phyloP scores from a whole-genome alignment of 2,888 invertebrate genomes.

The Arctia plantaginis region DNA sequence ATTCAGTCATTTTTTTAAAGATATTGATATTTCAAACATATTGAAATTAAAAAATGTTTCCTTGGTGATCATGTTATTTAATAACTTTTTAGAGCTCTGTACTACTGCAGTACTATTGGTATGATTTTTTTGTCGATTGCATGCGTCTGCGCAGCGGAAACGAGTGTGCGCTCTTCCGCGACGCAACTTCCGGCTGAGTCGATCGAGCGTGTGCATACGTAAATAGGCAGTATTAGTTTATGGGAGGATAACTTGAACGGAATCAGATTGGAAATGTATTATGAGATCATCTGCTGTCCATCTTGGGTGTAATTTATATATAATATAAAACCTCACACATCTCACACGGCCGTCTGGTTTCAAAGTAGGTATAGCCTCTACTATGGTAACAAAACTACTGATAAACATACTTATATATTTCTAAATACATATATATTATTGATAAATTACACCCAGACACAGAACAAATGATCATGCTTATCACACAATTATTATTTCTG shows the following conservation, averaged over 20 bases:
- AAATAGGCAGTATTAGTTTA: slow-evolving; percentile 25
- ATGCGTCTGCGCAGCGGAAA: slow-evolving; percentile 55
- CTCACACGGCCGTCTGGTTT: too few relatives aligned
- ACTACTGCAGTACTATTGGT: slow-evolving; percentile 31
- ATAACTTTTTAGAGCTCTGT: slow-evolving; percentile 44
- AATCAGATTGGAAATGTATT: background rate
- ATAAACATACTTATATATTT: too few relatives aligned
- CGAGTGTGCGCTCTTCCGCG: slow-evolving; percentile 46
- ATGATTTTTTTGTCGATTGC: slow-evolving; percentile 42
- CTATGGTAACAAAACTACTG: too few relatives aligned
- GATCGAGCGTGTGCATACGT: slow-evolving; percentile 45
- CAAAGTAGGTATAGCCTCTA: too few relatives aligned
- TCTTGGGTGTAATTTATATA: background rate
- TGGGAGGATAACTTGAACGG: background rate
- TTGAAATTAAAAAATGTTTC: background rate
- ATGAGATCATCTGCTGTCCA: background rate
- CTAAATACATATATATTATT: too few relatives aligned
- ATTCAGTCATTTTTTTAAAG: background rate
- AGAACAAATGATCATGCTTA: too few relatives aligned
- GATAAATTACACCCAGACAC: too few relatives aligned
- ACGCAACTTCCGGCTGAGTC: slow-evolving; percentile 46
- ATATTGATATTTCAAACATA: background rate
- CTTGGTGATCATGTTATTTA: slow-evolving; percentile 15
- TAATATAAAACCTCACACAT: background rate
- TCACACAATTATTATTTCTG: too few relatives aligned